Evolutionary conservation across 2,797 vertebrate species (phyloP), one percentile per base, ranked within the genome.

Genomic region (Epinephelus malabaricus): DNA sequence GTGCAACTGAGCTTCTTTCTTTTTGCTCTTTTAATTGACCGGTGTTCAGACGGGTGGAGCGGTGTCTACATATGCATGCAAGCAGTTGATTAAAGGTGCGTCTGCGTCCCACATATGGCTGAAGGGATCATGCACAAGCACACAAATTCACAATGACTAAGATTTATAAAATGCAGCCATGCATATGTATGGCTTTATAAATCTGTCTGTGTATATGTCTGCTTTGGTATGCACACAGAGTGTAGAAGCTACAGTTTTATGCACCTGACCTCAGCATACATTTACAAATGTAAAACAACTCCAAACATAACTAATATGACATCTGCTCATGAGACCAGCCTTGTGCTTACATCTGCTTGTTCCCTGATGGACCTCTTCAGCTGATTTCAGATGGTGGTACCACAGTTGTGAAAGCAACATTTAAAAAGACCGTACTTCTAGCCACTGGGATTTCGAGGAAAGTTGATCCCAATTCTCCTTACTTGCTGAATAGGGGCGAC

Each of bases 381-480:
- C 59, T 2, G 62, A 50, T 76, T 72, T 78, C 65, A 70, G 50
- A 75, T 5, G 47, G 54, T 34, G 18, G 54, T 61, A 27, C 17
- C 19, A 25, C 6, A 61, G 38, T 51, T 40, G 23, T 55, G 34
- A 40, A 45, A 49, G 56, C 72, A 67, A 46, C 68, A 59, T 69
- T 63, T 60, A 47, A 73, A 60, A 78, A 54, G 59, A 58, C 23
- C 62, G 25, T 15, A 5, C 50, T 53, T 72, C 45, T 51, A 53
- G 46, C 81, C 58, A 30, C 51, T 25, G 34, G 70, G 69, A 73
- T 64, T 81, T 72, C 3, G 19, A 80, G 64, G 38, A 73, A 50
- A 65, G 69, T 38, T 68, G 73, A 86, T 78, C 53, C 64, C 58
- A 27, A 53, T 78, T 78, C 68, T 60, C 34, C 49, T 67, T 34